A percentile compares a stretch with the other conserved stretches of the same genome.
Conservation (phyloP, 2,113 vertebrate genomes). For the Solea senegalensis region DNA sequence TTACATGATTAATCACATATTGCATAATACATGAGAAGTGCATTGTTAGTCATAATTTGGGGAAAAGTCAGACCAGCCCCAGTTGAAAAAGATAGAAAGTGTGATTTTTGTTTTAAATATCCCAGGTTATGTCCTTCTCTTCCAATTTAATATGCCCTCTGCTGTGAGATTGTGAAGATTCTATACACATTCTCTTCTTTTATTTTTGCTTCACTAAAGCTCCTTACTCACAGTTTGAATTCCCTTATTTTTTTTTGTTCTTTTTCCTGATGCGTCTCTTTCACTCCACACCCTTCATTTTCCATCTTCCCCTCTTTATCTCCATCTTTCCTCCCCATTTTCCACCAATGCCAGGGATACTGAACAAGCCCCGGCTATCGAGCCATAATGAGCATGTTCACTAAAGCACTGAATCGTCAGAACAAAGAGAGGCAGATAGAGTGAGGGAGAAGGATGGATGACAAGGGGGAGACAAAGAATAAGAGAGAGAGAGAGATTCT, state of each 20-base stretch:
- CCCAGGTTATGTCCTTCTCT: conserved; percentile 13
- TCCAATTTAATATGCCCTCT: conserved; percentile 35
- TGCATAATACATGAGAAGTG: background rate
- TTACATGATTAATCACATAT: too few relatives aligned
- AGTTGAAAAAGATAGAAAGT: background rate
- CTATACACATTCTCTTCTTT: conserved; percentile 9
- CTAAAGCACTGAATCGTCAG: conserved; percentile 68
- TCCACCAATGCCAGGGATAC: conserved; percentile 45
- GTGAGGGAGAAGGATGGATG: conserved; percentile 51
- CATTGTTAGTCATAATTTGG: background rate
- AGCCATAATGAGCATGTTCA: conserved; percentile 68
- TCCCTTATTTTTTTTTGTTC: conserved; percentile 21
- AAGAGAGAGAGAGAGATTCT: conserved; percentile 31
- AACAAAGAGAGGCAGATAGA: conserved; percentile 59
- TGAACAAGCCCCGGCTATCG: conserved; percentile 49
- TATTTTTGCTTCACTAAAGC: conserved; percentile 49
- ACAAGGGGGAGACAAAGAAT: conserved; percentile 39
- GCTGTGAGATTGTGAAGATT: conserved; percentile 8
- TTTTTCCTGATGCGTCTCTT: conserved; percentile 27
- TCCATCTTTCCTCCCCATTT: conserved; percentile 35
- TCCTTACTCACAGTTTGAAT: conserved; percentile 34
- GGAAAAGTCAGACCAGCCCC: background rate
- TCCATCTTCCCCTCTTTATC: conserved; percentile 30
- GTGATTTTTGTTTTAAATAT: too few relatives aligned
- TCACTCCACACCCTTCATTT: conserved; percentile 14